Base-by-base conservation (phyloP, 1,140 invertebrate genomes). In the Trichonephila clavipes region DNA sequence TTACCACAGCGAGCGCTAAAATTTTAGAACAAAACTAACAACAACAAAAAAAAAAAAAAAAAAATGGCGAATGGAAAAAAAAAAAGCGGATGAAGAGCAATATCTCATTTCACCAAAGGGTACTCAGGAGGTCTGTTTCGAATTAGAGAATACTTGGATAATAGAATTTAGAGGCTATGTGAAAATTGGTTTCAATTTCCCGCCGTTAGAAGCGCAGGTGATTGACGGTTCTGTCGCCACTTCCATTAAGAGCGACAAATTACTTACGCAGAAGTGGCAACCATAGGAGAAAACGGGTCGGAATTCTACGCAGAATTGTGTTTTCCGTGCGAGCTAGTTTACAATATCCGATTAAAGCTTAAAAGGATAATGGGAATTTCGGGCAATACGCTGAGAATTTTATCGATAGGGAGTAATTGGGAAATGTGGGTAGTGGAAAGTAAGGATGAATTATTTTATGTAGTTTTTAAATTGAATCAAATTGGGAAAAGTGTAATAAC, bases 171-270 rank as follows among this genome's bases (percentile, higher is more conserved):
- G 82, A 83, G 51, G 44, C 82, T 59, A 59, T 83, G 44, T 21
- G 19, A 83, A 83, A 83, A 83, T 83, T 83, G 82, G 82, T 83
- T 58, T 83, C 82, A 83, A 83, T 83, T 83, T 83, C 34, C 34
- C 82, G 82, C 82, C 21, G n/a, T 58, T 58, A 14, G 66, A n/a
- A 69, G 66, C 14, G 66, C n/a, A 69, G 66, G 82, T 83, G 82
- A 83, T 83, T 83, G 82, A 83, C 82, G 82, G 82, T 59, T 83
- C 82, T 44, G 51, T 24, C 82, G 82, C 82, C 44, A 58, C 51
- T 83, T 83, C 82, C 82, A 83, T 83, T 83, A 83, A 83, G 82
- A 83, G 82, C 82, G 82, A 59, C 51, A 83, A 83, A 83, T 83
- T 83, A 83, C 82, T 83, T 51, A 83, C 44, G 51, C 19, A 44